phyloP scores from a whole-genome alignment of 2,888 invertebrate genomes.

The Elaeidobius kamerunicus region DNA sequence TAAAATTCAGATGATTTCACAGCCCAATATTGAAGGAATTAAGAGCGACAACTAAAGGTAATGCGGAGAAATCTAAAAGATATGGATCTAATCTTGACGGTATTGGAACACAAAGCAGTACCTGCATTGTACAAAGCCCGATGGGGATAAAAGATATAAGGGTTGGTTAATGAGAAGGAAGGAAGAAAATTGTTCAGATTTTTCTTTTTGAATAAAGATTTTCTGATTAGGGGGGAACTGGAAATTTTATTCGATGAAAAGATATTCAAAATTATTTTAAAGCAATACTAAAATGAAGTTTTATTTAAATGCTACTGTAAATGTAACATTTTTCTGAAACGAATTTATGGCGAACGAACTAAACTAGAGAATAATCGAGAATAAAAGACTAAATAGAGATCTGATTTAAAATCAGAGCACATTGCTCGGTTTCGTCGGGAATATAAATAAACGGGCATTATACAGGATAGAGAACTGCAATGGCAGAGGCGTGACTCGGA shows the following conservation, averaged over 20 bases:
- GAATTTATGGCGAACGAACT: background rate
- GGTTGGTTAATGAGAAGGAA: background rate
- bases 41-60: background rate
- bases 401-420: constrained; percentile 7
- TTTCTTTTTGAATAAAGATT: background rate
- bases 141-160: background rate
- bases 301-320: background rate
- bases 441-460: constrained; percentile 10
- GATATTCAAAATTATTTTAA: background rate
- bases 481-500: background rate
- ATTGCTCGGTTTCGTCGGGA: constrained; percentile 4
- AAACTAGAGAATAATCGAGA: background rate
- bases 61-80: background rate
- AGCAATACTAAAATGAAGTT: background rate
- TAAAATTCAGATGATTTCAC: background rate
- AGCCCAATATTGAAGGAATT: background rate
- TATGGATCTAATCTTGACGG: background rate
- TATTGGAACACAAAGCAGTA: background rate
- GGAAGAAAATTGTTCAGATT: background rate
- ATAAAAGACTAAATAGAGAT: constrained; percentile 5
- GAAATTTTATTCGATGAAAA: background rate
- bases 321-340: background rate
- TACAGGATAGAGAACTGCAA: background rate
- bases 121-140: background rate
- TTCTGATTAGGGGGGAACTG: background rate